Evolutionary conservation across 1,140 invertebrate genomes (phyloP), one percentile per base, ranked within the genome.

Genomic region (Trachymyrmex septentrionalis): DNA sequence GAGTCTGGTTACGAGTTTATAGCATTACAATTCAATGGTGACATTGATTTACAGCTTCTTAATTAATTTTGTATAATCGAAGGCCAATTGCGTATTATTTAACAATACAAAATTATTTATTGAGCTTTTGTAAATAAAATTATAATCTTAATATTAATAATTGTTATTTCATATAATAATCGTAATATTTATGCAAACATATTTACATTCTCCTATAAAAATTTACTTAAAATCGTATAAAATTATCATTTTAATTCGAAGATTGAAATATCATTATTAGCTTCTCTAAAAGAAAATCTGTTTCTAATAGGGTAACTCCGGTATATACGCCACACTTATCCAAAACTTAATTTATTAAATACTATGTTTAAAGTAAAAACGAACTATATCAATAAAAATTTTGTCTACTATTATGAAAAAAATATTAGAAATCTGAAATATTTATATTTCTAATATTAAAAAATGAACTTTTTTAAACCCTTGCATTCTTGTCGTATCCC

Each of bases 31-130:
- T 73, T 2, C 16, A 72, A 55, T 73, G n/a, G 4, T 57, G 19
- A 57, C 55, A 30, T 34, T 34, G 19, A 57, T 34, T 55, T 73
- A 38, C n/a, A 21, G 30, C 12, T 73, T 21, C 19, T 34, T 6
- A 14, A 73, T 57, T 3, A 34, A 34, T 73, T 73, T 57, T 38
- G 16, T 27, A 53, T 53, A 72, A 53, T 50, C n/a, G n/a, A n/a
- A 10, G 0, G 0, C 53, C n/a, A 75, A 21, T 1, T 73, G 59
- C 34, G 34, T 6, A 2, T 57, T 6, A 73, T 72, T n/a, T 72
- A 4, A 12, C 34, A 24, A 57, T 12, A 6, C 12, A 12, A 44
- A 57, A 55, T 55, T 72, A 55, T 34, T 34, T n/a, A 21, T 71
- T 12, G 5, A 57, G 2, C 7, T 30, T 30, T 72, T 3, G 1